These are phyloP conservation scores for Sturnus vulgaris DNA, from an alignment of 2,113 vertebrate genomes.

Conservation along the genomic window DNA sequence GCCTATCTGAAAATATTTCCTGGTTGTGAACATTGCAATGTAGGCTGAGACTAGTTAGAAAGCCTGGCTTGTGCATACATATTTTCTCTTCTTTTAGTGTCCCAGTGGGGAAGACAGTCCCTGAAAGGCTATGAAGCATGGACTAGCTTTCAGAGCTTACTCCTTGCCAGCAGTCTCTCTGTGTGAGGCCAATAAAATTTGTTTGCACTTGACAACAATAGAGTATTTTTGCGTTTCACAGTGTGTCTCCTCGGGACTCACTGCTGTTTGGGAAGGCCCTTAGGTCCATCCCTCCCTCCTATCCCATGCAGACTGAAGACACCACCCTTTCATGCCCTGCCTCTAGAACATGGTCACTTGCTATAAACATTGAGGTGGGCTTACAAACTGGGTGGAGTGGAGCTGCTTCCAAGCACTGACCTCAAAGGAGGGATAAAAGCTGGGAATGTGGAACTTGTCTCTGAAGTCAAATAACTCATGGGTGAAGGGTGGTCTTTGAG, in stretches of 20 bases:
- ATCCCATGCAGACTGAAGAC: background rate
- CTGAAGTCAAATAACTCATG: background rate
- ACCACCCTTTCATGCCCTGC: background rate
- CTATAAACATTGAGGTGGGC: background rate
- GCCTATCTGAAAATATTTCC: constrained; percentile 6
- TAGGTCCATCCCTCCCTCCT: background rate
- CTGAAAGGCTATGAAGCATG: constrained; percentile 25
- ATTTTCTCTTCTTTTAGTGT: constrained; percentile 37
- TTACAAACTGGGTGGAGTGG: background rate
- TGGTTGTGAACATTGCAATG: background rate
- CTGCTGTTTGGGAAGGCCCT: constrained; percentile 20
- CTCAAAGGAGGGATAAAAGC: background rate
- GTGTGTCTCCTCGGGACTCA: background rate
- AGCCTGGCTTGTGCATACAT: background rate
- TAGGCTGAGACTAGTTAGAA: constrained; percentile 6
- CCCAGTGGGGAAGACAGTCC: constrained; percentile 1
- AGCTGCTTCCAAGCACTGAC: background rate
- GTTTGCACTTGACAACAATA: constrained; percentile 56
- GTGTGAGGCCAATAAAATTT: constrained; percentile 54
- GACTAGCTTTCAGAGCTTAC: constrained; percentile 12
- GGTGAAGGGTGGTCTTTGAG: background rate
- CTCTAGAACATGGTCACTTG: background rate
- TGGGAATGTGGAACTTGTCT: background rate
- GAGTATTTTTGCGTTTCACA: constrained; percentile 8
- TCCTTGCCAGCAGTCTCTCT: constrained; percentile 46